Conservation (phyloP, 2,113 vertebrate species). For the Colossoma macropomum region DNA sequence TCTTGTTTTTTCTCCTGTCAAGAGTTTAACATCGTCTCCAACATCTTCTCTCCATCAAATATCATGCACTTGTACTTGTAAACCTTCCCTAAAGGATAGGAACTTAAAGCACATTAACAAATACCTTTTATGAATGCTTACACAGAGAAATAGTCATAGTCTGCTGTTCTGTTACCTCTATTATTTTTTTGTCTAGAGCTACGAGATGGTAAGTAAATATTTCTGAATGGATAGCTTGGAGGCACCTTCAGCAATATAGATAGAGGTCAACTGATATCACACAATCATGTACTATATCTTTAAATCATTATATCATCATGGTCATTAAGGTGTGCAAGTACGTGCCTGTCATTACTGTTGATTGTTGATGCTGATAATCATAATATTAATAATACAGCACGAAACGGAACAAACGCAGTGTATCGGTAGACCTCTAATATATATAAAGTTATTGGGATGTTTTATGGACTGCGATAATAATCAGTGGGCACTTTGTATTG, state of each 20-base stretch:
- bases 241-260: conserved; percentile 74
- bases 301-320: conserved; percentile 37
- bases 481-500: conserved; percentile 8
- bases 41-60: conserved; percentile 5
- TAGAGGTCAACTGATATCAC: conserved; percentile 81
- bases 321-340: conserved; percentile 37
- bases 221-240: conserved; percentile 66
- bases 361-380: conserved; percentile 42
- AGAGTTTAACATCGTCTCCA: conserved; percentile 31
- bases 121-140: conserved; percentile 47
- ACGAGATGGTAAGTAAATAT: conserved; percentile 79
- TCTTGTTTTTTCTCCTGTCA: conserved; percentile 49
- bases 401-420: conserved; percentile 52
- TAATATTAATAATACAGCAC: conserved; percentile 22
- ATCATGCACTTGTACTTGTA: conserved; percentile 45
- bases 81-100: conserved; percentile 15
- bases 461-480: conserved; percentile 57
- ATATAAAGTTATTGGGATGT: conserved; percentile 82
- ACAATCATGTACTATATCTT: conserved; percentile 37
- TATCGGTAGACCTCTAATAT: conserved; percentile 81
- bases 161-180: conserved; percentile 66
- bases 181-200: conserved; percentile 77
- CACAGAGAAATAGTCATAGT: conserved; percentile 64
- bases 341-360: conserved; percentile 31
- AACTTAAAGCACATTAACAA: conserved; percentile 17